phyloP scores from a whole-genome alignment of 2,113 vertebrate genomes.

The Xiphophorus maculatus region DNA sequence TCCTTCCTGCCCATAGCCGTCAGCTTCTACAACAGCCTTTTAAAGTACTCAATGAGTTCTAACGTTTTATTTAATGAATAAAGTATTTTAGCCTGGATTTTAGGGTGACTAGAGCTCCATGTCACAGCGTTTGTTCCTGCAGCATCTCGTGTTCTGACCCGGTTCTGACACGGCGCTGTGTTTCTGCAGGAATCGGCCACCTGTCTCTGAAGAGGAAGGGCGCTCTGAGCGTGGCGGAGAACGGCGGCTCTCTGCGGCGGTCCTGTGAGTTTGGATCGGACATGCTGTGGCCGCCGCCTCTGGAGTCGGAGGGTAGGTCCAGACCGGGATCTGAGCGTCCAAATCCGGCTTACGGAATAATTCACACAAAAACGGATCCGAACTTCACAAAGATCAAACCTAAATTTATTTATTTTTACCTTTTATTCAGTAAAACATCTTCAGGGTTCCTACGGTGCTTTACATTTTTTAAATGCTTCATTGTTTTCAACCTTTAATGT shows the following conservation, averaged over 20 bases:
- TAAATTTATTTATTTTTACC: no score
- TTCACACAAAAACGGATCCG: no score
- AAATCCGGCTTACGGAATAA: not conserved
- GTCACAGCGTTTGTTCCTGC: not conserved
- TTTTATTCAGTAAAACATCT: no score
- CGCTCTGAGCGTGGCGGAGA: slow-evolving; percentile 78
- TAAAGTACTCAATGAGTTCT: no score
- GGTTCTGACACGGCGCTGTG: not conserved
- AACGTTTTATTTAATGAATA: no score
- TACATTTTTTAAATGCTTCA: no score
- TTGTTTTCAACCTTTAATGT: no score
- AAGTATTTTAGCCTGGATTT: not conserved
- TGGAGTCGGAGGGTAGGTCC: slow-evolving; percentile 82
- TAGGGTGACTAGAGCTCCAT: not conserved
- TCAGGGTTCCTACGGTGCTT: no score
- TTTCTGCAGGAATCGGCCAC: slow-evolving; percentile 78
- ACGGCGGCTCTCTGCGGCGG: slow-evolving; percentile 81
- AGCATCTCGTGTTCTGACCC: not conserved
- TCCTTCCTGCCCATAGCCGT: no score
- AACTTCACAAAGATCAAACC: no score
- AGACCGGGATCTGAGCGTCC: not conserved
- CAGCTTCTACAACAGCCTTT: no score
- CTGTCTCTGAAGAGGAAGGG: slow-evolving; percentile 84
- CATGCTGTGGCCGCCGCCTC: slow-evolving; percentile 82
- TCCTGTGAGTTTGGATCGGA: slow-evolving; percentile 85